phyloP scores from a whole-genome alignment of 2,797 vertebrate species.

The Silurus lanzhouensis region DNA sequence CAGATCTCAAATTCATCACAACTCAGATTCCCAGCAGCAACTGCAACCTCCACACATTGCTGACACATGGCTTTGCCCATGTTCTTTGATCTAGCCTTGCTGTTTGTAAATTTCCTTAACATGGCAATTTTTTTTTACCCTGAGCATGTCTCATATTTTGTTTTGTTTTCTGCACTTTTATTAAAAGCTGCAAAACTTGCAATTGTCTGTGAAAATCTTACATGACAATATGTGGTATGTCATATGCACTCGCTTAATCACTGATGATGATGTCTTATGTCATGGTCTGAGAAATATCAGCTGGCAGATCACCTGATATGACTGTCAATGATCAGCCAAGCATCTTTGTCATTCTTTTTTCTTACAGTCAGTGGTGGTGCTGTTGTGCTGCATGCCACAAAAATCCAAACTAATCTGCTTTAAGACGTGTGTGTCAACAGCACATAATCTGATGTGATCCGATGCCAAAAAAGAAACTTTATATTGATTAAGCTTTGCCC shows the following conservation, averaged over 20 bases:
- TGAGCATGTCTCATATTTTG: no score
- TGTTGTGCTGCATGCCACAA: neutral
- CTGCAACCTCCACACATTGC: no score
- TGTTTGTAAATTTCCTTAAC: no score
- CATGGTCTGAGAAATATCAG: neutral
- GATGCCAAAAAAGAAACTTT: neutral
- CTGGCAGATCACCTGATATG: neutral
- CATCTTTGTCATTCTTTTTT: neutral
- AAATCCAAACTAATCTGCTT: neutral
- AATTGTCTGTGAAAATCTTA: no score
- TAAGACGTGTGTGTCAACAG: neutral
- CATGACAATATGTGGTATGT: neutral
- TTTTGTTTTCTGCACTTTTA: no score
- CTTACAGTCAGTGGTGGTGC: neutral
- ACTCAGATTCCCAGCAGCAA: no score
- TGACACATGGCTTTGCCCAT: no score
- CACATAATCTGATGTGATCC: neutral
- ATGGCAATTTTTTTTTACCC: no score
- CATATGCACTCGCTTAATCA: neutral
- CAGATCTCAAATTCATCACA: no score
- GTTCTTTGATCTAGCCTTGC: no score
- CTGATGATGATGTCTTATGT: neutral
- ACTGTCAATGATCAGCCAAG: neutral
- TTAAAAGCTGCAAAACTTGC: no score
- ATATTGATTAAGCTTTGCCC: neutral